phyloP scores from a whole-genome alignment of 2,888 invertebrate genomes.

The Trachelus tabidus region DNA sequence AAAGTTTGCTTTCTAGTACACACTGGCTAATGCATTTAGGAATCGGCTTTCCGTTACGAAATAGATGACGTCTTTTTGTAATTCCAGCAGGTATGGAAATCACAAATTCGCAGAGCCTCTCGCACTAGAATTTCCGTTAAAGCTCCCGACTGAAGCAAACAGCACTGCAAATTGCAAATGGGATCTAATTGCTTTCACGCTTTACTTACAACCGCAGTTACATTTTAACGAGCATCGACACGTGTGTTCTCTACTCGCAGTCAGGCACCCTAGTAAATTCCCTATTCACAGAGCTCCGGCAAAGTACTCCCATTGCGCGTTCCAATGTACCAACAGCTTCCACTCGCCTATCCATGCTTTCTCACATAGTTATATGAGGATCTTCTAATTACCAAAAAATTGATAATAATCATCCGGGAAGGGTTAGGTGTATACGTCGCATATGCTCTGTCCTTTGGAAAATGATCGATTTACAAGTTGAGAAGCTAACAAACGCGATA shows the following conservation, averaged over 20 bases:
- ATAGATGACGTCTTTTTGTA: background rate
- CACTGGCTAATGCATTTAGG: background rate
- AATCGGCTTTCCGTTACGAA: background rate
- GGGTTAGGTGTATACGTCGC: background rate
- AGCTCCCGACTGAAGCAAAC: constrained; percentile 37
- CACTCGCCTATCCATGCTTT: background rate
- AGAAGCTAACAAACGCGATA: background rate
- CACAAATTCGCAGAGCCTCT: background rate
- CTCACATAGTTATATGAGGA: background rate
- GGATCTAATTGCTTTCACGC: constrained; percentile 48
- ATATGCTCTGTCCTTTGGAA: background rate
- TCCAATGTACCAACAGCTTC: background rate
- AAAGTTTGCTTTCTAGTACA: background rate
- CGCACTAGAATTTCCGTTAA: background rate
- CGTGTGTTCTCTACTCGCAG: constrained; percentile 16
- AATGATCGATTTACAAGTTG: background rate
- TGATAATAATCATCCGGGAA: background rate
- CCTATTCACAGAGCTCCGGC: constrained; percentile 21
- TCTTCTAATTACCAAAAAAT: background rate
- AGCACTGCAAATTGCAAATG: constrained; percentile 44
- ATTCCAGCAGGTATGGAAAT: background rate
- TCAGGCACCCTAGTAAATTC: constrained; percentile 18
- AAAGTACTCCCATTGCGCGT: constrained; percentile 10
- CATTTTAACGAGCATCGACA: constrained; percentile 42
- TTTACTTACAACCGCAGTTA: constrained; percentile 41